Percentiles rank a stretch among this genome's conserved stretches.
Conservation (phyloP, 2,888 invertebrate species). For the Eupithecia inturbata region DNA sequence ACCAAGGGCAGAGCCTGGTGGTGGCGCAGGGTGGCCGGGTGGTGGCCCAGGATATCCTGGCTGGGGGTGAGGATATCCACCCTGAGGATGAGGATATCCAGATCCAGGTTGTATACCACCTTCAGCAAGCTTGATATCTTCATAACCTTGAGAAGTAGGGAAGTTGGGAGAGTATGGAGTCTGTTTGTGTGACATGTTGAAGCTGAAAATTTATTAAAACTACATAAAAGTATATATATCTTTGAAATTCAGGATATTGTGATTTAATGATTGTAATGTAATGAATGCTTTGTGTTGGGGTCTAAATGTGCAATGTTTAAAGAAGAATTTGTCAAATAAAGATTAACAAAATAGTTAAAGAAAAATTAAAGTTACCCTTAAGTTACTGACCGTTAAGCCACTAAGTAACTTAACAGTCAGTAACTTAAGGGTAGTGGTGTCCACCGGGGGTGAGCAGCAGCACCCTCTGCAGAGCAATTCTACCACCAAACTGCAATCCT, state of each 20-base stretch:
- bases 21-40: slow-evolving; percentile 51
- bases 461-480: too few species aligned
- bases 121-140: slow-evolving; percentile 52
- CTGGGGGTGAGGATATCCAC: slow-evolving; percentile 38
- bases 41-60: slow-evolving; percentile 67
- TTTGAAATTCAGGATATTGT: background rate
- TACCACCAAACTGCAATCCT: too few species aligned
- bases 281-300: background rate
- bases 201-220: slow-evolving; percentile 15
- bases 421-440: too few species aligned
- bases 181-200: slow-evolving; percentile 78
- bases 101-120: background rate
- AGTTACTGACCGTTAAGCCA: too few species aligned
- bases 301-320: background rate
- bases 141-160: slow-evolving; percentile 75
- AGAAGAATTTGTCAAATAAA: background rate
- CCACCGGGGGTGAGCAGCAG: too few species aligned
- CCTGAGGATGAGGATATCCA: slow-evolving; percentile 50
- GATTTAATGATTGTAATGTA: background rate
- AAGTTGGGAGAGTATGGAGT: slow-evolving; percentile 78
- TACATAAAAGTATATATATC: background rate
- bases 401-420: too few species aligned
- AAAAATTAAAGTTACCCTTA: too few species aligned
- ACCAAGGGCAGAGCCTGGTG: slow-evolving; percentile 46
- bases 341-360: too few species aligned